These are phyloP conservation scores for Boloria selene DNA, from an alignment of 2,888 invertebrate genomes.

Conservation along the genomic window DNA sequence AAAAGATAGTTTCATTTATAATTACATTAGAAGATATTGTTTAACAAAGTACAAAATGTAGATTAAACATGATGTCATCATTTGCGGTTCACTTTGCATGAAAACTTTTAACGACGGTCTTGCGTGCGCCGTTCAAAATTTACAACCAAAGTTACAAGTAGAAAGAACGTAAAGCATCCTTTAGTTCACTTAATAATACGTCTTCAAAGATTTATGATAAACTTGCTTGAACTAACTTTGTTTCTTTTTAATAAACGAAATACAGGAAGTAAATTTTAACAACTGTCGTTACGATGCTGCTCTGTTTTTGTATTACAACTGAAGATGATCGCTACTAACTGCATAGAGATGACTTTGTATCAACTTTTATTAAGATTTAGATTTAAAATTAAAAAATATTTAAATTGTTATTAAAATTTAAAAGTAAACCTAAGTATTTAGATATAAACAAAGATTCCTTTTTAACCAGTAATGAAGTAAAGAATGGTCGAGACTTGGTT, in stretches of 20 bases:
- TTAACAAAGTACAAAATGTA: constrained; percentile 5
- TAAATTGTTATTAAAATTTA: too few species aligned
- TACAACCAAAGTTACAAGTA: constrained; percentile 38
- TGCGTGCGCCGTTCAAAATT: constrained; percentile 37
- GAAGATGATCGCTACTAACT: background rate
- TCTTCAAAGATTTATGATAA: constrained; percentile 33
- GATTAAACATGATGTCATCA: constrained; percentile 23
- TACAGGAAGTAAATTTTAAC: constrained; percentile 5
- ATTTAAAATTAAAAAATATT: too few species aligned
- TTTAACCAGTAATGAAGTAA: too few species aligned
- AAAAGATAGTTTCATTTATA: too few species aligned
- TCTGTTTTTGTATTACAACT: background rate
- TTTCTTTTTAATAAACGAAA: constrained; percentile 8
- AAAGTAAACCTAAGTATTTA: too few species aligned
- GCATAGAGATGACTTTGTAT: background rate
- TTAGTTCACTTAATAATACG: constrained; percentile 28
- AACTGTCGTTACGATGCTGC: background rate
- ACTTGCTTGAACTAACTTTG: constrained; percentile 20
- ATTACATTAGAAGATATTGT: background rate
- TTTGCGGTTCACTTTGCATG: constrained; percentile 22
- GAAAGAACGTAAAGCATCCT: constrained; percentile 32
- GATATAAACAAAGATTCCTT: too few species aligned
- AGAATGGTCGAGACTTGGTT: too few species aligned
- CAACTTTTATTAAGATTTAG: too few species aligned
- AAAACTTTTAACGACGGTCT: constrained; percentile 39